Conservation (phyloP, 2,888 invertebrate species). For the Netelia inedita region DNA sequence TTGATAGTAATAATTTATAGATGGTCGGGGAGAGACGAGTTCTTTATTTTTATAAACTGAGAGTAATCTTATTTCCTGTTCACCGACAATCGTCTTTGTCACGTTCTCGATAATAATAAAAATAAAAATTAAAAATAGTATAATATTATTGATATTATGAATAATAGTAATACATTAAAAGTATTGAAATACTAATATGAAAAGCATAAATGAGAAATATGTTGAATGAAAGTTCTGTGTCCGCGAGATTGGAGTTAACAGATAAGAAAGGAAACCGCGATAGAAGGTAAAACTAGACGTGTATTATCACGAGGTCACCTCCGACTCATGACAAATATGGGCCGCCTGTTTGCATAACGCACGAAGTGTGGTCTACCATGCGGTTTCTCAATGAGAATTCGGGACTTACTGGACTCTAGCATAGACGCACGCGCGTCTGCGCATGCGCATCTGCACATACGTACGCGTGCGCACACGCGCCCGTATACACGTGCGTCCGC, state of each 20-base stretch:
- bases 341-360: background rate
- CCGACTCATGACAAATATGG: slow-evolving; percentile 10
- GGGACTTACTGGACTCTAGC: background rate
- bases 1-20: no score
- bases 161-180: background rate
- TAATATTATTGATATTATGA: background rate
- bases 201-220: background rate
- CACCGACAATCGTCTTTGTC: no score
- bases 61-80: no score
- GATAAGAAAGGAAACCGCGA: slow-evolving; percentile 56
- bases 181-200: background rate
- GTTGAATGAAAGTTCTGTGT: slow-evolving; percentile 35
- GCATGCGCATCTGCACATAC: background rate
- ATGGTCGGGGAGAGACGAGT: no score
- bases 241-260: slow-evolving; percentile 36
- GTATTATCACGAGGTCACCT: slow-evolving; percentile 46
- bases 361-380: slow-evolving; percentile 10
- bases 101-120: background rate
- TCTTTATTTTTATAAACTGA: no score
- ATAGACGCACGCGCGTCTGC: background rate
- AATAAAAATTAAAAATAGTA: background rate
- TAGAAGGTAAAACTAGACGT: slow-evolving; percentile 51
- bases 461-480: background rate
- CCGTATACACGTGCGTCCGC: background rate
- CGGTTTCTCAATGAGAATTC: slow-evolving; percentile 54